A percentile compares a stretch with the other conserved stretches of the same genome.
phyloP scores from a whole-genome alignment of 1,140 invertebrate species.

The Pinna nobilis region DNA sequence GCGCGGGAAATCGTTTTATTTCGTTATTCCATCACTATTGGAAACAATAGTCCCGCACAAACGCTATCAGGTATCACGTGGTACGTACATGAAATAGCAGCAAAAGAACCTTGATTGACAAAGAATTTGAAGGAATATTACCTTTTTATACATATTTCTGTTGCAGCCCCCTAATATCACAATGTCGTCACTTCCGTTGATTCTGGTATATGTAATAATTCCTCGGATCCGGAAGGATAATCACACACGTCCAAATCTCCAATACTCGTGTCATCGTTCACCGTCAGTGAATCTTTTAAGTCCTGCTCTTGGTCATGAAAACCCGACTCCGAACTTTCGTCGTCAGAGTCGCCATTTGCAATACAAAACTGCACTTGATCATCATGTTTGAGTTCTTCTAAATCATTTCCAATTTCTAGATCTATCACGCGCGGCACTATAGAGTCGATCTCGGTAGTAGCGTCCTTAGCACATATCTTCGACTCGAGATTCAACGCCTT shows the following conservation, averaged over 20 bases:
- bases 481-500: constrained; percentile 41
- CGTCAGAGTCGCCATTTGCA: constrained; percentile 64
- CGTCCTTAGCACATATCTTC: constrained; percentile 5
- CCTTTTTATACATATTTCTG: too few relatives aligned
- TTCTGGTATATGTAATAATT: not conserved
- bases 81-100: too few relatives aligned
- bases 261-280: constrained; percentile 44
- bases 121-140: too few relatives aligned
- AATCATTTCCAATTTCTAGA: constrained; percentile 68
- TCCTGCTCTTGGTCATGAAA: constrained; percentile 65
- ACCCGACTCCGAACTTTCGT: constrained; percentile 70
- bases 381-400: constrained; percentile 65
- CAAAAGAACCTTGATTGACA: too few relatives aligned
- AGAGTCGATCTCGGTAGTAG: constrained; percentile 33
- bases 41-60: too few relatives aligned
- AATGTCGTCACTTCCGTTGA: constrained; percentile 13
- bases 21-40: too few relatives aligned
- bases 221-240: constrained; percentile 23
- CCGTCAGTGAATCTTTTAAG: constrained; percentile 48
- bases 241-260: constrained; percentile 51
- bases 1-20: too few relatives aligned
- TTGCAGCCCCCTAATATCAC: not conserved
- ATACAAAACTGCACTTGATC: constrained; percentile 64
- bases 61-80: too few relatives aligned
- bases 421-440: constrained; percentile 58